A percentile compares a stretch with the other conserved stretches of the same genome.
phyloP scores from a whole-genome alignment of 2,113 vertebrate genomes.

The Hemichromis elongatus region DNA sequence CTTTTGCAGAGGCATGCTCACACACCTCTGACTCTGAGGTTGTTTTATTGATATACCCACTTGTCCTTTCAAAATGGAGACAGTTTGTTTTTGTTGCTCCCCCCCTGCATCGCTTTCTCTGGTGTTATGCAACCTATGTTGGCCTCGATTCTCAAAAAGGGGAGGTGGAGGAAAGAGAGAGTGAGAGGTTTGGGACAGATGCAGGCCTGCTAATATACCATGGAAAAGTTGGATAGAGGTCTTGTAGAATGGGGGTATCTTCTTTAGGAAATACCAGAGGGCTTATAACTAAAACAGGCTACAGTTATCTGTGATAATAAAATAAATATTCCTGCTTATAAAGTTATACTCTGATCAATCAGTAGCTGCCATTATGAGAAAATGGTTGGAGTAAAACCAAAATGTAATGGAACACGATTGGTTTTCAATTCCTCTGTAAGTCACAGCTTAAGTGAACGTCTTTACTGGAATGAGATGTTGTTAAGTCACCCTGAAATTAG shows the following conservation, averaged over 20 bases:
- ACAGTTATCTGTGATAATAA: neutral
- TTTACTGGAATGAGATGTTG: neutral
- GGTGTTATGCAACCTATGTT: conserved; percentile 22
- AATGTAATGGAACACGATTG: neutral
- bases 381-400: neutral
- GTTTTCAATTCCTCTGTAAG: neutral
- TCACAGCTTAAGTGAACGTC: neutral
- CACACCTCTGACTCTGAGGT: neutral
- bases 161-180: neutral
- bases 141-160: neutral
- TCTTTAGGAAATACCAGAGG: neutral
- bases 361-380: neutral
- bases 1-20: neutral
- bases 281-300: neutral
- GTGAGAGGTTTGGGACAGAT: neutral
- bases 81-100: conserved; percentile 12
- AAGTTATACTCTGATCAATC: neutral
- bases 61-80: conserved; percentile 4
- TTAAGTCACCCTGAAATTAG: neutral
- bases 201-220: neutral
- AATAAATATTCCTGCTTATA: neutral
- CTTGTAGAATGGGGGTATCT: neutral
- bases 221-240: conserved; percentile 11
- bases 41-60: neutral
- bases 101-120: neutral